Evolutionary conservation across 1,140 invertebrate species (phyloP).

Genomic region (Drosophila kanapiae): DNA sequence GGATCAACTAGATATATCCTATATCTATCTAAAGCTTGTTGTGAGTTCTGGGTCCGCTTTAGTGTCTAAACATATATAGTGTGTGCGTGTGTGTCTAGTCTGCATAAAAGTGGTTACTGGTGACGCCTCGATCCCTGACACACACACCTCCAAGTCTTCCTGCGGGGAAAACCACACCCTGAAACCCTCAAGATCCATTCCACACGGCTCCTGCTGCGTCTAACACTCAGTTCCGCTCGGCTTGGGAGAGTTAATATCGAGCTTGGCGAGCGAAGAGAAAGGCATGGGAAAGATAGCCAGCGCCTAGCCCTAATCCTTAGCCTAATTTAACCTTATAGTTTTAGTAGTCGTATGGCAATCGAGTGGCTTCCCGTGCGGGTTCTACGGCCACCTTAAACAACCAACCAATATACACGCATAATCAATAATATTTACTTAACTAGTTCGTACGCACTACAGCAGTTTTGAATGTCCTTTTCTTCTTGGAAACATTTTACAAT

Average conservation of each 20-base stretch:
- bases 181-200: background rate
- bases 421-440: slow-evolving; percentile 63
- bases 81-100: slow-evolving; percentile 32
- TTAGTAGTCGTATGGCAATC: slow-evolving; percentile 52
- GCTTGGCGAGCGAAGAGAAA: slow-evolving; percentile 38
- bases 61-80: slow-evolving; percentile 41
- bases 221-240: slow-evolving; percentile 67
- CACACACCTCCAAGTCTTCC: background rate
- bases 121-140: slow-evolving; percentile 7
- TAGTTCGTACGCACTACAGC: slow-evolving; percentile 70
- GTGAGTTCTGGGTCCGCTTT: slow-evolving; percentile 49
- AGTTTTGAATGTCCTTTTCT: slow-evolving; percentile 44
- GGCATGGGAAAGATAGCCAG: slow-evolving; percentile 66
- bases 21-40: slow-evolving; percentile 32
- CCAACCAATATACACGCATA: slow-evolving; percentile 19
- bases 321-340: slow-evolving; percentile 59
- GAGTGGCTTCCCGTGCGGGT: slow-evolving; percentile 64
- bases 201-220: slow-evolving; percentile 50
- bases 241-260: slow-evolving; percentile 18
- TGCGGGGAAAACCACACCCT: too few species aligned
- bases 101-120: slow-evolving; percentile 56
- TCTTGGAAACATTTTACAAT: slow-evolving; percentile 41
- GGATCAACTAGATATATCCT: slow-evolving; percentile 27
- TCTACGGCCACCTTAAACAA: slow-evolving; percentile 61
- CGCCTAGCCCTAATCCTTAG: slow-evolving; percentile 66